Evolutionary conservation across 2,113 vertebrate species (phyloP), one percentile per base, ranked within the genome.

Genomic region (Sturnus vulgaris): DNA sequence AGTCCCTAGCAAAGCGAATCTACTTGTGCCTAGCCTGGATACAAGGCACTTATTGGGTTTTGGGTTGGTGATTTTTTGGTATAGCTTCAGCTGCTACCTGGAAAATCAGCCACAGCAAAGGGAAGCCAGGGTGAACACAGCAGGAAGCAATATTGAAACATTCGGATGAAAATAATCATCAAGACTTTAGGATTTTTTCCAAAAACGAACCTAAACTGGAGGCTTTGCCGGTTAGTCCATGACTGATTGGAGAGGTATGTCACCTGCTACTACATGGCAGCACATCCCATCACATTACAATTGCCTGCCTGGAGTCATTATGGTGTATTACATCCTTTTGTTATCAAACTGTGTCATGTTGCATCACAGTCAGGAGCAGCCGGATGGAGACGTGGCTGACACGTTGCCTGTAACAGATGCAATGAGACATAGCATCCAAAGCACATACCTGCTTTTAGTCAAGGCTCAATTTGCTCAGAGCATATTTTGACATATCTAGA

Each of bases 291-390:
- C 14, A 4, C 60, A 6, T 37, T 59, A 82, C 93, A 82, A 84
- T 86, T 93, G 96, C 82, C 79, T 76, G 82, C 86, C 92, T 94
- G 88, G 88, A 97, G 89, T 94, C 94, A 94, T 97, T 95, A 90
- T 72, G 75, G 80, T 93, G 93, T 93, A 92, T 93, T 93, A 92
- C 88, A 94, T 90, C 88, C 90, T 93, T 97, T 93, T 95, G 84
- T 90, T 93, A 97, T 91, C 95, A 95, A 94, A 96, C 89, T 93
- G 80, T 86, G 90, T 96, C 94, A 83, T 80, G 90, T 93, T 91
- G 86, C 95, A 95, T 97, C 92, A 82, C 66, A 47, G 82, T 97
- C 83, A 96, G 92, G 84, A 93, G 77, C 93, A 87, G 94, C 63
- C 18, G 90, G 65, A 83, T 72, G 82, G 59, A 89, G 88, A 93